Evolutionary conservation across 2,797 vertebrate species (phyloP).

Genomic region (Brachyalestes nurse): DNA sequence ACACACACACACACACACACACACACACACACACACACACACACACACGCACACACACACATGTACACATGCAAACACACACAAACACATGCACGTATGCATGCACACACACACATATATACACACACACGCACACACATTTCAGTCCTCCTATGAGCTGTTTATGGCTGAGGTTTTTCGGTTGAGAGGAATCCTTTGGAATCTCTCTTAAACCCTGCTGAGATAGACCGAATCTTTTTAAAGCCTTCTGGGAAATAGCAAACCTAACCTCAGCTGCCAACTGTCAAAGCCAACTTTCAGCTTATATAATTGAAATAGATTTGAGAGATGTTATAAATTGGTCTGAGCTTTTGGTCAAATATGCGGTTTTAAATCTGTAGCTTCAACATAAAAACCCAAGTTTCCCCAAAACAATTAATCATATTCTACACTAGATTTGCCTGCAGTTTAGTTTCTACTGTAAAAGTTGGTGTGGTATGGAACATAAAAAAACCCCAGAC

Average conservation of each 20-base stretch:
- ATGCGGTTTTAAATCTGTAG: slow-evolving; percentile 6
- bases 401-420: neutral
- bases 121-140: slow-evolving; percentile 45
- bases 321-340: neutral
- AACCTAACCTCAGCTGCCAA: slow-evolving; percentile 22
- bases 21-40: neutral
- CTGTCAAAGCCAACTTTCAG: slow-evolving; percentile 23
- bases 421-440: neutral
- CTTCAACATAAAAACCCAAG: neutral
- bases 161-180: slow-evolving; percentile 65
- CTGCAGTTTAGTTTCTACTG: neutral
- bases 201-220: slow-evolving; percentile 34
- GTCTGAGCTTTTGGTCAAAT: neutral
- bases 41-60: neutral
- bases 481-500: no score
- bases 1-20: slow-evolving; percentile 21
- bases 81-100: neutral
- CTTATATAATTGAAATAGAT: slow-evolving; percentile 31
- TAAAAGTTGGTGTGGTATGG: neutral
- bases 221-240: slow-evolving; percentile 16
- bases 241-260: slow-evolving; percentile 32
- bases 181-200: slow-evolving; percentile 52
- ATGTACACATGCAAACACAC: slow-evolving; percentile 48
- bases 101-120: neutral
- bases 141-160: slow-evolving; percentile 60